Evolutionary conservation across 1,140 invertebrate genomes (phyloP).

Genomic region (Harpegnathos saltator): DNA sequence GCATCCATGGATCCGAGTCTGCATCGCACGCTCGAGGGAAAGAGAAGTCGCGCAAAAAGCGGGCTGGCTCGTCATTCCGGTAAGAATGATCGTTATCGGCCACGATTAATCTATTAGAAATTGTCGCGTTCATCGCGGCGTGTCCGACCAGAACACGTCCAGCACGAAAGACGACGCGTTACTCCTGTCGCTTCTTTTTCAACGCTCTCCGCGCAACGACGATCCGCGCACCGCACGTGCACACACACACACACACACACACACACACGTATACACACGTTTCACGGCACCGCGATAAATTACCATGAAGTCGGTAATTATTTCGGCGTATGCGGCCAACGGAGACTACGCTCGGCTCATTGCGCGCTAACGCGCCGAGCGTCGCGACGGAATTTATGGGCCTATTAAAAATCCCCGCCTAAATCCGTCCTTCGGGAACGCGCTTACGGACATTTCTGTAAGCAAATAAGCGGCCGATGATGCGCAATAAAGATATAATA

Average conservation of each 20-base stretch:
- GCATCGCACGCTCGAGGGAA: not conserved
- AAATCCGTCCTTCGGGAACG: constrained; percentile 17
- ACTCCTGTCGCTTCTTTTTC: constrained; percentile 9
- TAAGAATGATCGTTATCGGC: not conserved
- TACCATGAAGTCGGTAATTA: constrained; percentile 49
- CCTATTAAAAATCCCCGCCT: constrained; percentile 48
- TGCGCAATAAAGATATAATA: constrained; percentile 31
- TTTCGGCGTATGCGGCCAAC: constrained; percentile 39
- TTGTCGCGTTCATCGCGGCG: constrained; percentile 11
- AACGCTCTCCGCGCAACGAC: not conserved
- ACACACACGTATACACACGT: not conserved
- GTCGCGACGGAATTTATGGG: constrained; percentile 42
- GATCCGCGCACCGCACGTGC: too few species aligned
- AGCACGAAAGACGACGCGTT: not conserved
- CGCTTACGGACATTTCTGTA: constrained; percentile 27
- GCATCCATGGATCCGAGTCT: not conserved
- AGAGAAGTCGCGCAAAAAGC: not conserved
- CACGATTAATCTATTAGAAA: constrained; percentile 26
- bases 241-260: not conserved
- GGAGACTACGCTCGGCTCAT: not conserved
- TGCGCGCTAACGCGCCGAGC: constrained; percentile 17
- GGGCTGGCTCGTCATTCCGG: not conserved
- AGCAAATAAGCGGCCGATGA: constrained; percentile 21
- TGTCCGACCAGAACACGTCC: not conserved
- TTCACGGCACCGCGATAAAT: constrained; percentile 48